Percentiles rank a stretch among this genome's conserved stretches.
Evolutionary conservation across 2,888 invertebrate species (phyloP).

Genomic region (Lasioglossum vierecki): DNA sequence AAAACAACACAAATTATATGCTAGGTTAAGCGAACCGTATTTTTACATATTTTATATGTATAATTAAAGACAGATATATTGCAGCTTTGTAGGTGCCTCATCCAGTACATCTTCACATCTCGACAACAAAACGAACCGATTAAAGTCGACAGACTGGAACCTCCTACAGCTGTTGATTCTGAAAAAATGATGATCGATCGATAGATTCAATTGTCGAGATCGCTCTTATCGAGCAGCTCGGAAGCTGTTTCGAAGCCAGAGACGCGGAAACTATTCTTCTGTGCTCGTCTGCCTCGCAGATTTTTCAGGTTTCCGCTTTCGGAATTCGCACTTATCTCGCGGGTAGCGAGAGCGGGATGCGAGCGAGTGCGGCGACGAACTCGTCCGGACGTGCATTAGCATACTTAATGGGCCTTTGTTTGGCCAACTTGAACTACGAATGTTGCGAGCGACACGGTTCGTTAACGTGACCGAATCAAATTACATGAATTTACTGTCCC

Average conservation of each 20-base stretch:
- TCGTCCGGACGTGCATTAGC: constrained; percentile 76
- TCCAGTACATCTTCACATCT: too few relatives aligned
- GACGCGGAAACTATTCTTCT: background rate
- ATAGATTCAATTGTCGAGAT: background rate
- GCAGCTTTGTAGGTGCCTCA: background rate
- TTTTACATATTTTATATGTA: background rate
- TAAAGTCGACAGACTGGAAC: background rate
- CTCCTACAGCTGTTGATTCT: background rate
- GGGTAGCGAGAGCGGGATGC: constrained; percentile 25
- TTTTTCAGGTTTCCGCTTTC: constrained; percentile 46
- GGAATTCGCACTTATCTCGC: constrained; percentile 73
- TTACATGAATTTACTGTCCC: constrained; percentile 80
- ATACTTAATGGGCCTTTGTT: constrained; percentile 82
- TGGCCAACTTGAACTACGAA: constrained; percentile 81
- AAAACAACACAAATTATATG: too few relatives aligned
- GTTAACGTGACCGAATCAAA: constrained; percentile 82
- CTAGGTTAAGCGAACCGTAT: background rate
- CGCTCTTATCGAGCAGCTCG: background rate
- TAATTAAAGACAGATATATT: background rate
- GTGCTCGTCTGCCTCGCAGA: background rate
- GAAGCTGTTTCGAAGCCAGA: background rate
- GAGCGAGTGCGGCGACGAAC: constrained; percentile 60
- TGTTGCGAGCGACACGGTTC: constrained; percentile 80
- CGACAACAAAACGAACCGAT: background rate
- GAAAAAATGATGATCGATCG: background rate